Percentiles rank a stretch among this genome's conserved stretches.
phyloP scores from a whole-genome alignment of 2,888 invertebrate genomes.

The Drosophila silvestris region DNA sequence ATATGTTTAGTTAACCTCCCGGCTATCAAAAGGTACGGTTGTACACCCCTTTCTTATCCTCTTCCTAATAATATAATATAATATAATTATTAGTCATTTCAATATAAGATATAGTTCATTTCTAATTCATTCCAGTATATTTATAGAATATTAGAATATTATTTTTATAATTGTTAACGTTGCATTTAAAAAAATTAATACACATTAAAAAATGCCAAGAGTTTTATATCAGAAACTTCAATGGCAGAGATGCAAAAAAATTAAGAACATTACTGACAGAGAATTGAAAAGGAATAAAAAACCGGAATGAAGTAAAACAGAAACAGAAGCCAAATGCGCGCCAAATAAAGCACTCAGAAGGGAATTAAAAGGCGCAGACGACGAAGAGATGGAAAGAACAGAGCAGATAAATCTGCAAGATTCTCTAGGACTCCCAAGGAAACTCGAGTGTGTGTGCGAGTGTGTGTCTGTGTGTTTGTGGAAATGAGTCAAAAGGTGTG shows the following conservation, averaged over 20 bases:
- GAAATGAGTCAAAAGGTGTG: slow-evolving; percentile 49
- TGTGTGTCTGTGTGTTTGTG: slow-evolving; percentile 11
- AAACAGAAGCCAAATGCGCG: slow-evolving; percentile 32
- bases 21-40: no score
- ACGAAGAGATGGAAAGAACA: background rate
- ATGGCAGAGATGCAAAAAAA: slow-evolving; percentile 6
- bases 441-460: background rate
- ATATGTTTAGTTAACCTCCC: background rate
- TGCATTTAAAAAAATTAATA: background rate
- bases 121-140: no score
- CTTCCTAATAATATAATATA: background rate
- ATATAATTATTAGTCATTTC: background rate
- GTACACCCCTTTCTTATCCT: background rate
- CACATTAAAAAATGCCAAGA: background rate
- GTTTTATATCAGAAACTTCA: background rate
- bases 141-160: background rate
- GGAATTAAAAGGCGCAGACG: slow-evolving; percentile 39
- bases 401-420: slow-evolving; percentile 21
- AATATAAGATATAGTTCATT: background rate
- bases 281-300: slow-evolving; percentile 16
- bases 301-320: slow-evolving; percentile 21
- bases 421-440: slow-evolving; percentile 3
- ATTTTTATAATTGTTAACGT: background rate
- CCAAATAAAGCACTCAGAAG: slow-evolving; percentile 36
- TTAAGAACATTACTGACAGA: slow-evolving; percentile 6